These are phyloP conservation scores for Mythimna ferrago DNA, from an alignment of 2,888 invertebrate species.

Conservation along the genomic window DNA sequence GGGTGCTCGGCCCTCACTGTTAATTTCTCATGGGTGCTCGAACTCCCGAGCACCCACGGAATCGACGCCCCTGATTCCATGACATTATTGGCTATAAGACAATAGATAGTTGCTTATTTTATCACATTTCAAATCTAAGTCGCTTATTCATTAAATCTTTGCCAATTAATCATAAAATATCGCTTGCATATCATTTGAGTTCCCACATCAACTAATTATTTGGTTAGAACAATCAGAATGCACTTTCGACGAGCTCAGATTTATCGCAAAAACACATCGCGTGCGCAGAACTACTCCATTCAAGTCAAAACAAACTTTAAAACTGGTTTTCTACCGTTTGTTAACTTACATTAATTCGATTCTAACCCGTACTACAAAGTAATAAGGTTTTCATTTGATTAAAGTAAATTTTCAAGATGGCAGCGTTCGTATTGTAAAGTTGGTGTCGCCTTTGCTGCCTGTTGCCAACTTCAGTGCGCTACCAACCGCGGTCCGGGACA, in stretches of 20 bases:
- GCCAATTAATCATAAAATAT: slow-evolving; percentile 24
- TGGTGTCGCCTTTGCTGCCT: slow-evolving; percentile 35
- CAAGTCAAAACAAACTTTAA: slow-evolving; percentile 44
- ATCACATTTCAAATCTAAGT: slow-evolving; percentile 1
- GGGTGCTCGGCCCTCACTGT: no score
- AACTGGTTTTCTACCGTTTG: slow-evolving; percentile 34
- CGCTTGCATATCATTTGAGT: slow-evolving; percentile 42
- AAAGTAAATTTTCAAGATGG: slow-evolving; percentile 34
- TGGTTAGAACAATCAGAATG: slow-evolving; percentile 55
- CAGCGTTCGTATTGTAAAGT: slow-evolving; percentile 7
- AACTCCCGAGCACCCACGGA: no score
- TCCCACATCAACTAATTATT: slow-evolving; percentile 49
- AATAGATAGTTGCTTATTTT: neutral
- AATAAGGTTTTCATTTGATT: slow-evolving; percentile 25
- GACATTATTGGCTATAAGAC: slow-evolving; percentile 17
- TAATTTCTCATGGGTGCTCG: no score
- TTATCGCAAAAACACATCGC: slow-evolving; percentile 63
- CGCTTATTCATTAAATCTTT: slow-evolving; percentile 20
- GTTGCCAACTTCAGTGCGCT: slow-evolving; percentile 61
- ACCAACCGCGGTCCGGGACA: slow-evolving; percentile 11
- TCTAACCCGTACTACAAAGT: neutral
- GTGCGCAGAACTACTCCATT: slow-evolving; percentile 45
- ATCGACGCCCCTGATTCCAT: no score
- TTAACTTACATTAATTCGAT: slow-evolving; percentile 4
- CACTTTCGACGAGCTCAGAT: slow-evolving; percentile 62